Conservation (phyloP, 2,113 vertebrate species). For the Pimephales promelas region DNA sequence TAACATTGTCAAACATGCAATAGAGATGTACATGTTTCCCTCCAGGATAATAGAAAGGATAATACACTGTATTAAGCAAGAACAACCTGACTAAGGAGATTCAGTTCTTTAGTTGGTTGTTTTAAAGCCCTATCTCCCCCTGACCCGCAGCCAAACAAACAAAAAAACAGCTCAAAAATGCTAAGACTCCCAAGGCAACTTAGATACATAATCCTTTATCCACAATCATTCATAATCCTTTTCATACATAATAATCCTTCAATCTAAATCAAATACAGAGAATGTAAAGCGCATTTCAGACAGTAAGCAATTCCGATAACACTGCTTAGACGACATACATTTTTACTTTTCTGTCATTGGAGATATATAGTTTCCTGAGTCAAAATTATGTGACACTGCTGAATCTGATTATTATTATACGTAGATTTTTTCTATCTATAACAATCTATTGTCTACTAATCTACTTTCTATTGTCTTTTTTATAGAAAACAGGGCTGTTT, state of each 20-base stretch:
- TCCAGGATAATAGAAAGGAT: not conserved
- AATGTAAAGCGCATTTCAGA: slow-evolving; percentile 13
- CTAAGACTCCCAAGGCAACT: slow-evolving; percentile 15
- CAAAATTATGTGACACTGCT: slow-evolving; percentile 2
- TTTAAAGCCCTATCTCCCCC: slow-evolving; percentile 61
- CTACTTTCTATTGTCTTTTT: no score
- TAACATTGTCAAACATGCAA: slow-evolving; percentile 19
- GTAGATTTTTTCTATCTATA: no score
- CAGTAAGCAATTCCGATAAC: not conserved
- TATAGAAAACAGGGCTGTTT: not conserved
- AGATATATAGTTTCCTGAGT: not conserved
- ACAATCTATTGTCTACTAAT: no score
- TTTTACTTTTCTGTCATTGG: not conserved
- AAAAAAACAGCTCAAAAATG: not conserved
- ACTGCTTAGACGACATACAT: not conserved
- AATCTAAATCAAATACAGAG: slow-evolving; percentile 20
- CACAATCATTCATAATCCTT: slow-evolving; percentile 14
- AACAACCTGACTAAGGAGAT: slow-evolving; percentile 23
- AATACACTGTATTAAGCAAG: not conserved
- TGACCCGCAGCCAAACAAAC: no score
- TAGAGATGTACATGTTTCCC: not conserved
- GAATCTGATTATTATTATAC: not conserved
- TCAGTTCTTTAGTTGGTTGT: slow-evolving; percentile 33
- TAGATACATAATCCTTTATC: slow-evolving; percentile 13
- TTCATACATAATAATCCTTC: slow-evolving; percentile 9